Conservation (phyloP, 2,888 invertebrate species). For the Adelphocoris suturalis region DNA sequence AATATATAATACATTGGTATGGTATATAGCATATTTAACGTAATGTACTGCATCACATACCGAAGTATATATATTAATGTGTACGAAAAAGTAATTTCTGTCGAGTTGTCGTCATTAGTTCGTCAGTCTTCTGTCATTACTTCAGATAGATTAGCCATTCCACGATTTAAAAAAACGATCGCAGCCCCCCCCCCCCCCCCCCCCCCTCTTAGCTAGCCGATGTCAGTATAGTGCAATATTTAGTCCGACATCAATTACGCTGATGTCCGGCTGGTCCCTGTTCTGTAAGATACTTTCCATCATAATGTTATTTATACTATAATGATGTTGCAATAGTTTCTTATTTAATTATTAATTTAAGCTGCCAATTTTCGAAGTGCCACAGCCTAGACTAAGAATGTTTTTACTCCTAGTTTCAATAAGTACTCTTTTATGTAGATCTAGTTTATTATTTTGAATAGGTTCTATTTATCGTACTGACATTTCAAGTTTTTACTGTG, state of each 20-base stretch:
- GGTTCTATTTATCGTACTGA: slow-evolving; percentile 1
- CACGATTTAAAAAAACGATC: neutral
- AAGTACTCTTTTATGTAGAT: neutral
- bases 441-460: neutral
- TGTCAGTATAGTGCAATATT: slow-evolving; percentile 2
- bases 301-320: neutral
- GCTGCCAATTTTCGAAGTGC: slow-evolving; percentile 32
- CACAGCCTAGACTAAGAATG: slow-evolving; percentile 15
- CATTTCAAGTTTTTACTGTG: neutral
- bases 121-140: too few relatives aligned
- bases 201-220: neutral
- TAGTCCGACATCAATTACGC: neutral
- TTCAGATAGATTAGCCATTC: neutral
- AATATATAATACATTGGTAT: too few relatives aligned
- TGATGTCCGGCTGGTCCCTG: neutral
- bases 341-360: slow-evolving; percentile 21
- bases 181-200: neutral
- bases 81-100: too few relatives aligned
- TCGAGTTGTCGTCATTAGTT: too few relatives aligned
- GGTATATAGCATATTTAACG: too few relatives aligned
- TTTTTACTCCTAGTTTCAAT: neutral
- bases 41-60: too few relatives aligned
- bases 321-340: neutral
- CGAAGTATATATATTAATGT: too few relatives aligned
- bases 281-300: neutral